Conservation (phyloP, 2,113 vertebrate genomes). For the Rhegmatorhina hoffmannsi region DNA sequence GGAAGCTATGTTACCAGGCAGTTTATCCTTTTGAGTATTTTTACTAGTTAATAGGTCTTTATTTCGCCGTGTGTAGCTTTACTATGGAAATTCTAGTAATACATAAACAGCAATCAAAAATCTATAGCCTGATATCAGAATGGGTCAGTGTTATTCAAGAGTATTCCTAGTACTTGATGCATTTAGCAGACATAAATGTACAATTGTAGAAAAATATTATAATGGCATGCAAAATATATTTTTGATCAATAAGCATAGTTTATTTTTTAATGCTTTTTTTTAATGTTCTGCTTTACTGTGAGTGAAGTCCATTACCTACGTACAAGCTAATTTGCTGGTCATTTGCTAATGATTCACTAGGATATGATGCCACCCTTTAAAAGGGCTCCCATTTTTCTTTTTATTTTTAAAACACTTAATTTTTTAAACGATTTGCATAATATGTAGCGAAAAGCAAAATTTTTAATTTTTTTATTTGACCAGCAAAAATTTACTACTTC, state of each 20-base stretch:
- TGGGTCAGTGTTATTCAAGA: background rate
- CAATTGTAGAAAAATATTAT: background rate
- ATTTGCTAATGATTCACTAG: background rate
- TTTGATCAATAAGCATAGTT: background rate
- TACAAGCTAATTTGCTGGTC: background rate
- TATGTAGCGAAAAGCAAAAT: background rate
- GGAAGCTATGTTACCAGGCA: background rate
- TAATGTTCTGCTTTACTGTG: background rate
- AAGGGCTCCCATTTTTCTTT: background rate
- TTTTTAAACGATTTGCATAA: background rate
- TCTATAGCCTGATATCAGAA: background rate
- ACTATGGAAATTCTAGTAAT: background rate
- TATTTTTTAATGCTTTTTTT: background rate
- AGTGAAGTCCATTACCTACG: background rate
- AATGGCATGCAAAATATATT: background rate
- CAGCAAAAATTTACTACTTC: background rate
- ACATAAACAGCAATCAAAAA: background rate
- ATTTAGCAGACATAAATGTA: background rate
- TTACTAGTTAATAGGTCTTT: background rate
- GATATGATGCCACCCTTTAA: background rate
- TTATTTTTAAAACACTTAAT: background rate
- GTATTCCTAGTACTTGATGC: background rate
- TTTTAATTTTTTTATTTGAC: background rate
- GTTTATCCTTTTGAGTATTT: background rate
- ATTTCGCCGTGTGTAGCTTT: background rate